A percentile compares a stretch with the other conserved stretches of the same genome.
Evolutionary conservation across 2,888 invertebrate species (phyloP).

Genomic region (Polydrusus tereticollis): DNA sequence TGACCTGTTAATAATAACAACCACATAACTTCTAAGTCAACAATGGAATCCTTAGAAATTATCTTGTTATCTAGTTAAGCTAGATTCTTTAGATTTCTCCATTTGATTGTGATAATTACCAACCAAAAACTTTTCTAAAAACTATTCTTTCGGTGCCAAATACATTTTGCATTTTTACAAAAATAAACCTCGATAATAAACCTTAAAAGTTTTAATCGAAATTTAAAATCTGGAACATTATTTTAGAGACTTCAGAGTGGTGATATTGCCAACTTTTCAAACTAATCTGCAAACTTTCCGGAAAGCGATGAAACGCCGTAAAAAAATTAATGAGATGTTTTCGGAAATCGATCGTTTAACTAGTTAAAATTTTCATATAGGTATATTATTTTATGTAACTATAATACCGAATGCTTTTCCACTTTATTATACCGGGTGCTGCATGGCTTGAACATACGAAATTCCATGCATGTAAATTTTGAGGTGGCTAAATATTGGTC

Average conservation of each 20-base stretch:
- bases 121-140: background rate
- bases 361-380: background rate
- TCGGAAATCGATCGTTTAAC: slow-evolving; percentile 9
- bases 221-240: slow-evolving; percentile 17
- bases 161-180: background rate
- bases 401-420: too few relatives aligned
- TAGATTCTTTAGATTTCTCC: too few relatives aligned
- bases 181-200: background rate
- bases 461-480: too few relatives aligned
- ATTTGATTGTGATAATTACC: too few relatives aligned
- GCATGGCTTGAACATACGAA: too few relatives aligned
- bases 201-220: slow-evolving; percentile 15
- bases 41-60: too few relatives aligned
- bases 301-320: background rate
- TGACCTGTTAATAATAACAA: too few relatives aligned
- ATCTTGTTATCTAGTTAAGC: too few relatives aligned
- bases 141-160: background rate
- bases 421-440: too few relatives aligned
- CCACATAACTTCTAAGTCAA: too few relatives aligned
- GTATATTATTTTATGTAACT: too few relatives aligned
- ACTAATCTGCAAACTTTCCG: slow-evolving; percentile 18
- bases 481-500: too few relatives aligned
- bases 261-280: slow-evolving; percentile 24
- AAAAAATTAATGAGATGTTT: slow-evolving; percentile 26
- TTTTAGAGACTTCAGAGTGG: slow-evolving; percentile 18